Evolutionary conservation across 2,888 invertebrate species (phyloP), one percentile per base, ranked within the genome.

Genomic region (Globia sparganii): DNA sequence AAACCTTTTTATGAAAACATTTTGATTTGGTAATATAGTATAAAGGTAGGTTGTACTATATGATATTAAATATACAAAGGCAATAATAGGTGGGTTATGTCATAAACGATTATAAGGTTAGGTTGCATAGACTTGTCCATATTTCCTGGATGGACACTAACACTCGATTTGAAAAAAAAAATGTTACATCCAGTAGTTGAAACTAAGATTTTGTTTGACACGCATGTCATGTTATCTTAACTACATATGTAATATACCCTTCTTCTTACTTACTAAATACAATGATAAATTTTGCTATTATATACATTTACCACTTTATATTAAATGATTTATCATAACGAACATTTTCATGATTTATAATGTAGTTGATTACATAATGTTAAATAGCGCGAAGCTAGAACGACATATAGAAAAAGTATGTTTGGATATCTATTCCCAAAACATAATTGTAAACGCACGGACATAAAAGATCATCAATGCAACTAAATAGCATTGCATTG

Each of bases 221-320:
- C 28, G 34, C 53, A 64, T 69, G 68, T 59, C 59, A 56, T 64
- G 56, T 73, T 80, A 64, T 56, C 84, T 81, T 81, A 85, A 75
- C 78, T 88, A 78, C 77, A 75, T 85, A n/a, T n/a, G n/a, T n/a
- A n/a, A n/a, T n/a, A 83, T 88, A 89, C 86, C 88, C 88, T 87
- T 89, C 82, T 88, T 72, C 76, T 84, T 84, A 87, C 34, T 72
- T 65, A 68, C 72, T 87, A 86, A 81, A 76, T 87, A 82, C 80
- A 87, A 78, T 75, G 77, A 83, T 83, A 80, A 75, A 74, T 74
- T 80, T 83, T 75, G 49, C 68, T 86, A 82, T 84, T 76, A 88
- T 88, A 72, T 89, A 88, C 88, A 89, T 83, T 84, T 77, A 85
- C 82, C 66, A 75, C 77, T 78, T 84, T 76, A 79, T 80, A 58